Conservation (phyloP, 2,888 invertebrate species). For the Nomada fabriciana region DNA sequence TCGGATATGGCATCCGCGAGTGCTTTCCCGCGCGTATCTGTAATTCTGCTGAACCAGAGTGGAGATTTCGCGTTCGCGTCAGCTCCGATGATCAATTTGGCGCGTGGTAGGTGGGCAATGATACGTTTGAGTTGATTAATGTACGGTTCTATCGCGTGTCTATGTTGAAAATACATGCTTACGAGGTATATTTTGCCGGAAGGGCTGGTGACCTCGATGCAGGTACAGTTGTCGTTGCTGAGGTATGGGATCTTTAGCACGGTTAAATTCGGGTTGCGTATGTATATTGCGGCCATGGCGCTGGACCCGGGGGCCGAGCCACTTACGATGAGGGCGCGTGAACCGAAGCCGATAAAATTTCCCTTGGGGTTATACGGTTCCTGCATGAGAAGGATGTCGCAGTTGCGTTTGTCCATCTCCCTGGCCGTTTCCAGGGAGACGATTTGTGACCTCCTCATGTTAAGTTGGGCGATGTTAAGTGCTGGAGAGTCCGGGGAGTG, state of each 20-base stretch:
- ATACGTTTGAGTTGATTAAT: not conserved
- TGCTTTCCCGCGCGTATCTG: not conserved
- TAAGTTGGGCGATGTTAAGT: not conserved
- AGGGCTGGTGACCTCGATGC: not conserved
- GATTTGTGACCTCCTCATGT: conserved; percentile 14
- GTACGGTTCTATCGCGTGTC: not conserved
- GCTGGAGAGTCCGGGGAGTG: no score
- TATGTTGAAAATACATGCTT: not conserved
- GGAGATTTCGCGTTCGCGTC: not conserved
- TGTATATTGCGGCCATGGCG: rapidly evolving
- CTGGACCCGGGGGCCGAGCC: not conserved
- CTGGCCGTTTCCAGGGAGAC: not conserved
- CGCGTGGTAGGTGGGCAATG: not conserved
- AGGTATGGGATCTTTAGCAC: not conserved
- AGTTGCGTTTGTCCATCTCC: not conserved
- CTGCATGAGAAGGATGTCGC: not conserved
- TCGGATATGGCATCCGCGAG: not conserved
- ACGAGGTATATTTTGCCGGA: not conserved
- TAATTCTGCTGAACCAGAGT: not conserved
- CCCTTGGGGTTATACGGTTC: not conserved
- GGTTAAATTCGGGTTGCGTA: not conserved
- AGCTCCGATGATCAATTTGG: not conserved
- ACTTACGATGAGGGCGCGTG: not conserved
- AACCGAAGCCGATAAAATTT: not conserved
- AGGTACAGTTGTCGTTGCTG: not conserved